Percentiles rank a stretch among this genome's conserved stretches.
These are phyloP conservation scores for Hypercompe scribonia DNA, from an alignment of 2,888 invertebrate genomes.

Conservation along the genomic window DNA sequence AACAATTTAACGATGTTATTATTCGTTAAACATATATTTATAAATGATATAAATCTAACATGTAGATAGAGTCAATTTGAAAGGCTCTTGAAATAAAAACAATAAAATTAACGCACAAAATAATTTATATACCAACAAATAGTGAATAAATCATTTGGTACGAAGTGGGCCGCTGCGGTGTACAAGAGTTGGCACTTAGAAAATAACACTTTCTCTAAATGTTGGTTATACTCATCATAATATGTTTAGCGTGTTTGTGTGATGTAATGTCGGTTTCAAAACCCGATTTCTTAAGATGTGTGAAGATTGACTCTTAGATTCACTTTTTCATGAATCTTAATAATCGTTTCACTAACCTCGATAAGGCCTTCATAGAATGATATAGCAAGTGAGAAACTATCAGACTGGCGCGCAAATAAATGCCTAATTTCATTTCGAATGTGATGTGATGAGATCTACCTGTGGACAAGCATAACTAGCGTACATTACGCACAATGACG, in stretches of 20 bases:
- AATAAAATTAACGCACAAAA: no score
- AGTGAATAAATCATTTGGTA: slow-evolving; percentile 24
- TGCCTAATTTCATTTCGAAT: background rate
- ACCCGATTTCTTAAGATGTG: slow-evolving; percentile 32
- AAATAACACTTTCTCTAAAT: slow-evolving; percentile 38
- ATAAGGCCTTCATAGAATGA: slow-evolving; percentile 46
- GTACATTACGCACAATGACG: background rate
- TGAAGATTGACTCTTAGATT: slow-evolving; percentile 43
- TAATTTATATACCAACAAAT: background rate
- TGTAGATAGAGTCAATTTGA: no score
- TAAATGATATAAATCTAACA: no score
- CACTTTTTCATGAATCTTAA: slow-evolving; percentile 47
- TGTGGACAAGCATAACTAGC: background rate
- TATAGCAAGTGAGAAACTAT: slow-evolving; percentile 43
- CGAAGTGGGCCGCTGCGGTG: slow-evolving; percentile 14
- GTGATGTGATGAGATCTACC: background rate
- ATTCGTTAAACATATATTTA: no score
- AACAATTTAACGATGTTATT: no score
- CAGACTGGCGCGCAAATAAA: slow-evolving; percentile 12
- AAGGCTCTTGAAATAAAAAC: no score
- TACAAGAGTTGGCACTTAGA: slow-evolving; percentile 31
- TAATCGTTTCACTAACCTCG: slow-evolving; percentile 56
- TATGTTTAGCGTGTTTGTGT: slow-evolving; percentile 15
- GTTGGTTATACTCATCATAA: slow-evolving; percentile 26
- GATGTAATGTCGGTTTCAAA: slow-evolving; percentile 28